Evolutionary conservation across 2,888 invertebrate species (phyloP).

Genomic region (Acronicta leporina): DNA sequence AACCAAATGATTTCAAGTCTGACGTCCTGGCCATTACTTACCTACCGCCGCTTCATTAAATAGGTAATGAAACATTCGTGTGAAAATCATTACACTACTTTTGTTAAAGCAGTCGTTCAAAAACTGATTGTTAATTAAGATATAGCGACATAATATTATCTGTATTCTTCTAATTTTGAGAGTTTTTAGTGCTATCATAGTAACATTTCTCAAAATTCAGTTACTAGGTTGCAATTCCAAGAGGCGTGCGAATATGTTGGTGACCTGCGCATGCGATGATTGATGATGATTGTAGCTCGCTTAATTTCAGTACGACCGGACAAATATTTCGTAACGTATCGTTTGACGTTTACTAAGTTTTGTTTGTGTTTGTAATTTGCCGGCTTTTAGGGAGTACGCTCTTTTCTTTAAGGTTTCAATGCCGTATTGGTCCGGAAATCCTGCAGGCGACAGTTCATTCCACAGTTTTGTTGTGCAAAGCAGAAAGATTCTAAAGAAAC

Average conservation of each 20-base stretch:
- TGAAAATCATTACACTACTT: too few species aligned
- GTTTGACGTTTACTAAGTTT: conserved; percentile 19
- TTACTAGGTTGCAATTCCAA: conserved; percentile 16
- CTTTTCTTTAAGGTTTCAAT: too few species aligned
- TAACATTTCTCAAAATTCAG: conserved; percentile 24
- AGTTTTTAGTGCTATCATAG: not conserved
- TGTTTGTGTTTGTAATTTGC: not conserved
- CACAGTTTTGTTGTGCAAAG: too few species aligned
- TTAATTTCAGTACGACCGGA: conserved; percentile 47
- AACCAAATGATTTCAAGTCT: too few species aligned
- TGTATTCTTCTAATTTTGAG: conserved; percentile 6
- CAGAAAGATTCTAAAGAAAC: too few species aligned
- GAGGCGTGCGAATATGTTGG: conserved; percentile 37
- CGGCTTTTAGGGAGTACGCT: too few species aligned
- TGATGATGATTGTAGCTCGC: conserved; percentile 54
- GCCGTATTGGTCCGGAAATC: too few species aligned
- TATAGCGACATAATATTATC: not conserved
- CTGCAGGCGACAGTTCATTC: too few species aligned
- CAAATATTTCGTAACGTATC: conserved; percentile 35
- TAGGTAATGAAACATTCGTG: too few species aligned
- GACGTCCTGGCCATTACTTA: too few species aligned
- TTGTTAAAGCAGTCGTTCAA: not conserved
- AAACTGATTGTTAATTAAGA: not conserved
- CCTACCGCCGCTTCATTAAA: too few species aligned
- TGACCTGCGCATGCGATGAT: conserved; percentile 39